A percentile compares a stretch with the other conserved stretches of the same genome.
These are phyloP conservation scores for Erannis defoliaria DNA, from an alignment of 2,888 invertebrate genomes.

Conservation along the genomic window DNA sequence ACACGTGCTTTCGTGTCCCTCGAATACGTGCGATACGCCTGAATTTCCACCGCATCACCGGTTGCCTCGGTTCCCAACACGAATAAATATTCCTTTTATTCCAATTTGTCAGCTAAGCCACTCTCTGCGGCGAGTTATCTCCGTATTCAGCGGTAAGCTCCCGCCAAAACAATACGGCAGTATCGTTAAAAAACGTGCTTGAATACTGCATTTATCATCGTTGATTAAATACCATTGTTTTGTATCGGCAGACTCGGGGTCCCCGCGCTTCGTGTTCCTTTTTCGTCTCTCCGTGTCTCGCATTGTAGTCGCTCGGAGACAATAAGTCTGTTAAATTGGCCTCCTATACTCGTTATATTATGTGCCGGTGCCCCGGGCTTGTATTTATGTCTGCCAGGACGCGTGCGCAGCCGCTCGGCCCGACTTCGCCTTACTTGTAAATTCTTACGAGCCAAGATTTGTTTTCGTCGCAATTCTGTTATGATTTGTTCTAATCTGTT, in stretches of 20 bases:
- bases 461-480: conserved; percentile 57
- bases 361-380: conserved; percentile 64
- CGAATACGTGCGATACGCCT: conserved; percentile 61
- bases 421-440: conserved; percentile 61
- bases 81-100: conserved; percentile 86
- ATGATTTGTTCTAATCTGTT: conserved; percentile 54
- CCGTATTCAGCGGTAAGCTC: conserved; percentile 83
- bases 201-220: conserved; percentile 86
- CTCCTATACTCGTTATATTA: conserved; percentile 77
- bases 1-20: conserved; percentile 53
- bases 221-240: conserved; percentile 87
- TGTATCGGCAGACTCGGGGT: conserved; percentile 82
- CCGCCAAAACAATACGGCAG: conserved; percentile 85
- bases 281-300: conserved; percentile 78
- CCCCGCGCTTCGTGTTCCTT: conserved; percentile 75
- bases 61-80: conserved; percentile 67
- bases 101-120: conserved; percentile 87
- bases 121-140: conserved; percentile 84
- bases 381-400: conserved; percentile 73
- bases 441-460: conserved; percentile 64
- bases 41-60: conserved; percentile 56
- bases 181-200: conserved; percentile 85
- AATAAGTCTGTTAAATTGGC: conserved; percentile 87
- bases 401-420: conserved; percentile 50
- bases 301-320: conserved; percentile 82